These are phyloP conservation scores for Aproaerema taeniolella DNA, from an alignment of 2,888 invertebrate species.

Conservation along the genomic window DNA sequence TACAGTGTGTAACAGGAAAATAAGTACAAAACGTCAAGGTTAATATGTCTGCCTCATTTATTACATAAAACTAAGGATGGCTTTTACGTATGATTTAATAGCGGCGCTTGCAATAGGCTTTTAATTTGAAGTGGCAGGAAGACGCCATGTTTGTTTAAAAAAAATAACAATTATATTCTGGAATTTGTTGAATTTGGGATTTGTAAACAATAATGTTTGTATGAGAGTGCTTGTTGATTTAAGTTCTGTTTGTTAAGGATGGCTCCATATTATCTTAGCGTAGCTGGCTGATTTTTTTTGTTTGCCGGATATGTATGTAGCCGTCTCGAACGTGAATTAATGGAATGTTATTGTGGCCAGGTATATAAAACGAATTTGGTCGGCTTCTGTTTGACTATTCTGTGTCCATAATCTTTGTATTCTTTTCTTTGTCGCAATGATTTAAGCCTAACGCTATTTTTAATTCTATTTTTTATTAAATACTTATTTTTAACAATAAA, in stretches of 20 bases:
- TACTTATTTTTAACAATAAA: constrained; percentile 17
- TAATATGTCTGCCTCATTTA: constrained; percentile 39
- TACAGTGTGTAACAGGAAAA: constrained; percentile 3
- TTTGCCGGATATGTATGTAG: constrained; percentile 5
- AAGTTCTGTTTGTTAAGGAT: constrained; percentile 18
- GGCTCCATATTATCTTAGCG: constrained; percentile 7
- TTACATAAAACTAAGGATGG: constrained; percentile 44
- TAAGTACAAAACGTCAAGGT: constrained; percentile 19
- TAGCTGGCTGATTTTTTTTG: background rate
- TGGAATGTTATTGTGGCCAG: constrained; percentile 8
- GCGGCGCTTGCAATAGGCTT: constrained; percentile 45
- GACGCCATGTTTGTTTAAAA: constrained; percentile 14
- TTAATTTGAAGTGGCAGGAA: constrained; percentile 22
- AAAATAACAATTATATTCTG: constrained; percentile 1
- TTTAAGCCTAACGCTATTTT: constrained; percentile 15
- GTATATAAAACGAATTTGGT: constrained; percentile 4
- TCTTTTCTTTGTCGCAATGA: constrained; percentile 21
- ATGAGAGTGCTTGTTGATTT: constrained; percentile 16
- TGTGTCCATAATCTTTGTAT: constrained; percentile 22
- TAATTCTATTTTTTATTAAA: background rate
- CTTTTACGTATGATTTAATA: constrained; percentile 58
- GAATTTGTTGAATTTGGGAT: constrained; percentile 2
- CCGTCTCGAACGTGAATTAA: background rate
- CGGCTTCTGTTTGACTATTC: constrained; percentile 21
- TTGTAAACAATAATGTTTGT: constrained; percentile 10